Base-by-base conservation (phyloP, 2,113 vertebrate species). In the Brachyhypopomus gauderio region DNA sequence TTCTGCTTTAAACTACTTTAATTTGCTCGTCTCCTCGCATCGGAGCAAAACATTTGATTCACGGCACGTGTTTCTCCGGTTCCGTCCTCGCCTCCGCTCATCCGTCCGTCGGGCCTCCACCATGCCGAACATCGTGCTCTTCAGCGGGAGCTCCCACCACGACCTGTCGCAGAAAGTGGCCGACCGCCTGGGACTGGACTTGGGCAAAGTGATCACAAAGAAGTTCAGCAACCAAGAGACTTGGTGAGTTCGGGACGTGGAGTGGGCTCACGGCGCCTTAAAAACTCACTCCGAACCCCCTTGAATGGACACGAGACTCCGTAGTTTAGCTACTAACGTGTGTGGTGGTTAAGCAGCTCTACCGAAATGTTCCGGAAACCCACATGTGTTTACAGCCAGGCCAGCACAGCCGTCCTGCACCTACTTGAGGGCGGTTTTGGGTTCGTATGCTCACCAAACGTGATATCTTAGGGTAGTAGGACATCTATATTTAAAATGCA, bases 201-300 rank as follows among this genome's bases (percentile, higher is more conserved):
- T 94, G 66, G 96, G 96, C 23, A 96, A 96, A 91, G 96, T 97
- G 67, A 95, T 96, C 23, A 97, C 96, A 3, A 97, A 97, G 88
- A 97, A 97, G 89, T 97, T 97, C 90, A 96, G 95, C 91, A 97
- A 97, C 78, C 95, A 96, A 87, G 95, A 96, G 89, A 96, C 95
- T 5, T 96, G 96, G 96, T 88, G 83, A 93, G 93, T 74, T 16
- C 7, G 62, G 12, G 67, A 20, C 11, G 58, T 17, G 4, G 12
- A 12, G 14, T 19, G 14, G 2, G 1, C 19, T 25, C 9, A 11
- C 25, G 8, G 0, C 12, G 17, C 19, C 20, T 25, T 3, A 36
- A 22, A n/a, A 17, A 38, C 30, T 17, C 7, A 30, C 11, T 38
- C 25, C 25, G 1, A 16, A 2, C 3, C 12, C 30, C 30, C 3